Evolutionary conservation across 2,113 vertebrate species (phyloP), one percentile per base, ranked within the genome.

Genomic region (Chunga burmeisteri): DNA sequence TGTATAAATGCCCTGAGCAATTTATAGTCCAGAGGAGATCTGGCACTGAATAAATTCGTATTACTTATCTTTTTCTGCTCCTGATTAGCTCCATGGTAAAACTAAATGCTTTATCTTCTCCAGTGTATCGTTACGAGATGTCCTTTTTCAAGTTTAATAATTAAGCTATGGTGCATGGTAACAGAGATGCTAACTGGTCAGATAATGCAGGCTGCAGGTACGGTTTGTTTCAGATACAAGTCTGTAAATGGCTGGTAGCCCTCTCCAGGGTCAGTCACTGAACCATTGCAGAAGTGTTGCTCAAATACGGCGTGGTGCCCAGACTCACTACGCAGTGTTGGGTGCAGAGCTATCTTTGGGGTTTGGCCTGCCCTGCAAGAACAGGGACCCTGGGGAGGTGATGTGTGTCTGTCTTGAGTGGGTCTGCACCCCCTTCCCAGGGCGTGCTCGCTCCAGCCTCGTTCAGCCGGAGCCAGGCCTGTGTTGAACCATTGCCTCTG

Each of bases 371-470:
- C 30, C 29, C 56, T 61, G 42, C 34, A 14, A 47, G 52, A 30
- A 6, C 1, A 1, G 65, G 62, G 27, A 25, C 18, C 27, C 32
- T 2, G 1, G 44, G 32, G 15, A 23, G 11, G 47, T 14, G 52
- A 12, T 5, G 18, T 22, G n/a, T 14, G 11, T 15, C 10, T 25
- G 15, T 1, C 21, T 2, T 38, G 40, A 10, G 55, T 6, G 53
- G 65, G 1, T 46, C 46, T 25, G 52, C 61, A 11, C 36, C n/a
- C 22, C 4, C 25, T 13, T 19, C 67, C 22, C 34, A 2, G 38
- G 0, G 16, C 0, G 9, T 4, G 2, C 14, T 44, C 2, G 0
- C 8, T 82, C 49, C 7, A 17, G 8, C 2, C 61, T 49, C 13
- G 2, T 10, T 14, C 67, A 4, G 13, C 25, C 59, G 6, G 11